Percentiles rank a stretch among this genome's conserved stretches.
Evolutionary conservation across 2,113 vertebrate genomes (phyloP).

Genomic region (Alces alces): DNA sequence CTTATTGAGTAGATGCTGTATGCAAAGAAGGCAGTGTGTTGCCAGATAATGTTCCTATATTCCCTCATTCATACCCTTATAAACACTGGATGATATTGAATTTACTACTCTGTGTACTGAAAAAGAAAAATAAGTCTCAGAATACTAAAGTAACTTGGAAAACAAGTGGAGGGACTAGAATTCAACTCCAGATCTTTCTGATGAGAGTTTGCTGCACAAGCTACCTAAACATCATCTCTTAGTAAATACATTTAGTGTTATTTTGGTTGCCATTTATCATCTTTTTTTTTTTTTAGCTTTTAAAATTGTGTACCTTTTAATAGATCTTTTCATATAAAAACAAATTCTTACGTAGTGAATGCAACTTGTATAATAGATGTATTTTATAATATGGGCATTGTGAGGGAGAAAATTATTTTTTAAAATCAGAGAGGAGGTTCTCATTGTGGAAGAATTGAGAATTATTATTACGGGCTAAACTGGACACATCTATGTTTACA

Average conservation of each 20-base stretch:
- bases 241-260: neutral
- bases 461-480: neutral
- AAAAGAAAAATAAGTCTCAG: neutral
- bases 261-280: neutral
- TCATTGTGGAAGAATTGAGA: neutral
- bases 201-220: neutral
- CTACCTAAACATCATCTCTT: neutral
- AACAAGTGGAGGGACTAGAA: neutral
- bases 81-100: neutral
- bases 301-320: neutral
- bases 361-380: neutral
- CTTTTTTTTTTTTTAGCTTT: neutral
- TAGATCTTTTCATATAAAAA: neutral
- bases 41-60: neutral
- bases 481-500: neutral
- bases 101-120: neutral
- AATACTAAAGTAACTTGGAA: neutral
- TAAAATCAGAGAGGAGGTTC: fast-evolving
- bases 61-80: neutral
- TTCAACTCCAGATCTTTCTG: neutral
- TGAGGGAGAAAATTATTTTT: neutral
- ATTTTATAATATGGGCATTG: neutral
- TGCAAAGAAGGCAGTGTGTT: neutral
- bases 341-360: neutral
- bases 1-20: neutral